Evolutionary conservation across 2,113 vertebrate genomes (phyloP), one percentile per base, ranked within the genome.

Genomic region (Bolborhynchus lineola): DNA sequence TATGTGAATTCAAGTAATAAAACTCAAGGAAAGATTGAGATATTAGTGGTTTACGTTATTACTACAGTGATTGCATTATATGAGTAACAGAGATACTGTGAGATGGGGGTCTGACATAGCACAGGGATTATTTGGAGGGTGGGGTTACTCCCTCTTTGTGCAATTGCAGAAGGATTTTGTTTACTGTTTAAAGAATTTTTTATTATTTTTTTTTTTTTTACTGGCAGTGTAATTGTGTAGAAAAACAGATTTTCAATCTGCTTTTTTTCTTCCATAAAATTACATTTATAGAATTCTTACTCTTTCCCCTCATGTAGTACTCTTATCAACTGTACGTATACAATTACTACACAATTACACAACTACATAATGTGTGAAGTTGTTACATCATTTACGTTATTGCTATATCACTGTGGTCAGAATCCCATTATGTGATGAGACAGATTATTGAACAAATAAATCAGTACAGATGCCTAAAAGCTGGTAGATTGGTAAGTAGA

Each of bases 21-120:
- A 86, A 82, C 31, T 76, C 35, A 62, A 35, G 47, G 85, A 80
- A 94, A 84, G 28, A 60, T 19, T 11, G 49, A 21, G 57, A 39
- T 93, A 87, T 82, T 86, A 33, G 39, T 75, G 42, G 1, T 26
- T 84, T 83, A 88, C 47, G 14, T 88, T 62, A 33, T 64, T 78
- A 47, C 25, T 64, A 10, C 7, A 25, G 26, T 0, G 0, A 13
- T 31, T 16, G n/a, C 10, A 16, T 49, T 87, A 42, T 59, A 35
- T 39, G 78, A 16, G 16, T 24, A 42, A 68, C 0, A 0, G 3
- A 21, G 42, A 60, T 7, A 26, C 7, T 59, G 3, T 35, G 24
- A 81, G 11, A 49, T 6, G 26, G 76, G 7, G 59, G 18, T 31
- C n/a, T 57, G 59, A 53, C 49, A 16, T 12, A 60, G 13, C 15